phyloP scores from a whole-genome alignment of 2,888 invertebrate genomes.

The Nymphalis urticae region DNA sequence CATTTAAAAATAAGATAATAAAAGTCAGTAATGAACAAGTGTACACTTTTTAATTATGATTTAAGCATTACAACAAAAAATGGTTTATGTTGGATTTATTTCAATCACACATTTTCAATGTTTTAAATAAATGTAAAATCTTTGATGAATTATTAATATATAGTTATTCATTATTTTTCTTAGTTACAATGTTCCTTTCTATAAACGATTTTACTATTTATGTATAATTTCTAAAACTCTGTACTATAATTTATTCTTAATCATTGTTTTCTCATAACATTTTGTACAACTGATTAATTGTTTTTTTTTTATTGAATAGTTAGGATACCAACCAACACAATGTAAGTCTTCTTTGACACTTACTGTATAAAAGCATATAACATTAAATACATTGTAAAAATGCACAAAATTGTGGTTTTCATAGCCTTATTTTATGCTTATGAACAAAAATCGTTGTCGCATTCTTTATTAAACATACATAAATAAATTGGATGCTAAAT shows the following conservation, averaged over 20 bases:
- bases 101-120: background rate
- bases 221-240: background rate
- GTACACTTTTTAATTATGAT: background rate
- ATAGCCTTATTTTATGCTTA: background rate
- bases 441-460: background rate
- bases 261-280: too few relatives aligned
- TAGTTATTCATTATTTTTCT: too few relatives aligned
- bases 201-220: background rate
- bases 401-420: background rate
- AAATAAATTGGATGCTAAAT: background rate
- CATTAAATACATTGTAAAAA: conserved; percentile 9
- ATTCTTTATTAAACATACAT: background rate
- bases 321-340: too few relatives aligned
- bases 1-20: background rate
- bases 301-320: too few relatives aligned
- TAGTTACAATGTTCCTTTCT: too few relatives aligned
- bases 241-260: too few relatives aligned
- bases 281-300: too few relatives aligned
- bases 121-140: background rate
- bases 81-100: background rate
- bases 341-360: too few relatives aligned
- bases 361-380: too few relatives aligned
- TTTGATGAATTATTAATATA: background rate
- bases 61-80: background rate
- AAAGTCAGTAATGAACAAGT: background rate